Evolutionary conservation across 2,113 vertebrate genomes (phyloP), one percentile per base, ranked within the genome.

Genomic region (Pungitius pungitius): DNA sequence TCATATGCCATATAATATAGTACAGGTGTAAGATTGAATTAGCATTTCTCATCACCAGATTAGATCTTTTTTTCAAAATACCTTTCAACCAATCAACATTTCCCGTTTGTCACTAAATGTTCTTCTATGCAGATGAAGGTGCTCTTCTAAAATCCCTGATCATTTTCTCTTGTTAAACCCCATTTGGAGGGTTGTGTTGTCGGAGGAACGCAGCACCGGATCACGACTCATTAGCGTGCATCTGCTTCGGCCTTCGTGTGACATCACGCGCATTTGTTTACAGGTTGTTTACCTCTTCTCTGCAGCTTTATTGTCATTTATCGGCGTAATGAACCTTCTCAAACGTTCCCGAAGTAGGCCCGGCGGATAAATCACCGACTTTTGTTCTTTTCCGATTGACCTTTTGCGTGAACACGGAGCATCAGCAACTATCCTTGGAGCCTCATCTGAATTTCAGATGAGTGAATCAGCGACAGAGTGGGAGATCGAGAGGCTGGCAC

Each of bases 401-500:
- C 40, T 67, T 77, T 76, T 54, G 49, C 62, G 54, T 43, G 3
- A 60, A 66, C 55, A 49, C 10, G 60, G 74, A 75, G 69, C 62
- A 73, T 67, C 69, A 77, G 72, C 81, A 80, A 74, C 72, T 78
- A 77, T 75, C 51, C 54, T 66, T 63, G 5, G 14, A 26, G 62
- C 61, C 77, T 90, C 74, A 86, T 91, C 87, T 91, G 60, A 75
- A 87, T 88, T 90, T 88, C 64, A 87, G 85, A 89, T 88, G 78
- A 85, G 82, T 91, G 91, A 92, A 70, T 93, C 92, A 92, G 82
- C 84, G 63, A 57, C 73, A 24, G 77, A 81, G 77, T 77, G 86
- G 73, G 80, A 87, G 76, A 89, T 67, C 74, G 73, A 84, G 80
- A 73, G 58, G 39, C 47, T 55, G 33, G 22, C 69, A 14, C 60